Evolutionary conservation across 2,797 vertebrate genomes (phyloP), one percentile per base, ranked within the genome.

Genomic region (Pelobates cultripes): DNA sequence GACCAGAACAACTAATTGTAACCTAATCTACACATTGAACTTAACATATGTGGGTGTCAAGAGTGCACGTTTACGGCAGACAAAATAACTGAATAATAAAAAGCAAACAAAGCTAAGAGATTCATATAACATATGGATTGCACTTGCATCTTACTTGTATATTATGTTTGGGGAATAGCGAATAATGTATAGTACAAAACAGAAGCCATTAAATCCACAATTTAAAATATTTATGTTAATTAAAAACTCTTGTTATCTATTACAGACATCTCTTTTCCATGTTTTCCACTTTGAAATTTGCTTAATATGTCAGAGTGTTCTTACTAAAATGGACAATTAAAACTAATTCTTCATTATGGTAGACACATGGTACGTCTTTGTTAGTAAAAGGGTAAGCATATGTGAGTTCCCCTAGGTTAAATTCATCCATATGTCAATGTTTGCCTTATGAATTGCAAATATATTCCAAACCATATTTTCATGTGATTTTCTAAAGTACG

Each of bases 351-450:
- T 44, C 82, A 70, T 86, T 91, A 86, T 89, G 86, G 70, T 75
- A 89, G 87, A 87, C 84, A 85, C 84, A 82, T 82, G 81, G 81
- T 85, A 81, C 77, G 81, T 88, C 85, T 88, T 87, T 89, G 86
- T 89, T 87, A 85, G 79, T 73, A 86, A 85, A 87, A 89, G 78
- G 85, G 73, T 66, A 70, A 85, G 75, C 14, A 0, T 86, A 73
- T 90, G 88, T 86, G 87, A 28, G 2, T 86, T 88, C 87, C 90
- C 84, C 78, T 87, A 85, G 85, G 81, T 63, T 86, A 77, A 79
- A 83, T 87, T 89, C 82, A 83, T 85, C 88, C 85, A 86, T 85
- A 87, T 85, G 84, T 72, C 0, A 0, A 82, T 73, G 81, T 90
- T 88, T 87, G 68, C 79, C 88, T 86, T 83, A 40, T 84, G 87